A percentile compares a stretch with the other conserved stretches of the same genome.
Evolutionary conservation across 2,888 invertebrate genomes (phyloP).

Genomic region (Eremobia ochroleuca): DNA sequence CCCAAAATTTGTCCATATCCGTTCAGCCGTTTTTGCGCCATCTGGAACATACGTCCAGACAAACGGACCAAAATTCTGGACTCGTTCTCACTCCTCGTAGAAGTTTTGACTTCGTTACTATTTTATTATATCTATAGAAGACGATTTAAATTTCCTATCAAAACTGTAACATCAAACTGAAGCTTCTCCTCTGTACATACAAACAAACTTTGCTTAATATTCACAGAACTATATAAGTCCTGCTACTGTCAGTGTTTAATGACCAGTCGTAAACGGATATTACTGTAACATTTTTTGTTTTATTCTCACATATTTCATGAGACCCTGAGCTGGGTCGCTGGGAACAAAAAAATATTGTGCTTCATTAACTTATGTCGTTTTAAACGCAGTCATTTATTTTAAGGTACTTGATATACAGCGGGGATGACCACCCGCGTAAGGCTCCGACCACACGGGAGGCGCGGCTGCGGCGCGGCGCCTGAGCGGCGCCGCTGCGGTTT

Average conservation of each 20-base stretch:
- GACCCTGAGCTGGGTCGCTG: slow-evolving; percentile 49
- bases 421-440: neutral
- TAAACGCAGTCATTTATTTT: slow-evolving; percentile 47
- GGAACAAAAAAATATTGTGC: slow-evolving; percentile 43
- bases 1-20: no score
- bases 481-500: no score
- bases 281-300: slow-evolving; percentile 75
- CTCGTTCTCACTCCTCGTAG: neutral
- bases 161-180: neutral
- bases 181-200: neutral
- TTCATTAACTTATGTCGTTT: slow-evolving; percentile 49
- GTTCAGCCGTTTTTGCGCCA: no score
- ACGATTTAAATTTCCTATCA: neutral
- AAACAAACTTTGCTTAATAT: slow-evolving; percentile 60
- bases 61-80: neutral
- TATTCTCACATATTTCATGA: slow-evolving; percentile 66
- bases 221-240: slow-evolving; percentile 62
- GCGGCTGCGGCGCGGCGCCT: no score
- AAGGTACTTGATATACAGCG: neutral
- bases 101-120: neutral
- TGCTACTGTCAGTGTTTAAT: slow-evolving; percentile 82
- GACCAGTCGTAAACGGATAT: slow-evolving; percentile 78
- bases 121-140: neutral
- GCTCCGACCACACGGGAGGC: no score
- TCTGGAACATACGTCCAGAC: neutral